Percentiles rank a stretch among this genome's conserved stretches.
Conservation (phyloP, 2,888 invertebrate genomes). For the Smittia aterrima region DNA sequence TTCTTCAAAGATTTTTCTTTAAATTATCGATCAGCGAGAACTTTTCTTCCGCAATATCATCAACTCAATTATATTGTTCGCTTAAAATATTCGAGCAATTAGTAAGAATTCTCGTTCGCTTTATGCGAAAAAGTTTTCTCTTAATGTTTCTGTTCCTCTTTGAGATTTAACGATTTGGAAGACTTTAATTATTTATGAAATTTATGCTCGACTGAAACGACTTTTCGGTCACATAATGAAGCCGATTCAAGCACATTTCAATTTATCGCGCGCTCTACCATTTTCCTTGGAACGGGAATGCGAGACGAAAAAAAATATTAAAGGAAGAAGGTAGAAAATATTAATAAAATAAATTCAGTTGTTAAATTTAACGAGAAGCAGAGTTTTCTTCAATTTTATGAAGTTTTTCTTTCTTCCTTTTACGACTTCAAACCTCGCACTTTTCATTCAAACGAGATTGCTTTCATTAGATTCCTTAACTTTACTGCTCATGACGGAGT, state of each 20-base stretch:
- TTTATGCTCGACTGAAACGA: background rate
- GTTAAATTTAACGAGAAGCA: background rate
- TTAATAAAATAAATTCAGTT: constrained; percentile 11
- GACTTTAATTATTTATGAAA: background rate
- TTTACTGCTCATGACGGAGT: background rate
- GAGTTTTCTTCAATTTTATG: background rate
- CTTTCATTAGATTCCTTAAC: background rate
- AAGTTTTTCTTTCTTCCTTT: background rate
- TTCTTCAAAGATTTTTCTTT: too few species aligned
- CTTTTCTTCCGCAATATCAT: background rate
- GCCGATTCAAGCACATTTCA: background rate
- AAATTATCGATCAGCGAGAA: too few species aligned
- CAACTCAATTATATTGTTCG: background rate
- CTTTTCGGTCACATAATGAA: background rate
- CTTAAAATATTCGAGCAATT: background rate
- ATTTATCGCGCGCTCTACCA: background rate
- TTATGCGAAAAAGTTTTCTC: background rate
- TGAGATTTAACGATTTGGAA: background rate
- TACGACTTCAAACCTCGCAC: background rate
- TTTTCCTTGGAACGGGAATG: background rate
- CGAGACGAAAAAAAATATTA: background rate
- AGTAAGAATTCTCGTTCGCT: background rate
- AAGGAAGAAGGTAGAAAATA: background rate
- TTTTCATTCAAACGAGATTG: background rate
- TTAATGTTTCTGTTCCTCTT: background rate